Evolutionary conservation across 2,113 vertebrate genomes (phyloP).

Genomic region (Dicentrarchus labrax): DNA sequence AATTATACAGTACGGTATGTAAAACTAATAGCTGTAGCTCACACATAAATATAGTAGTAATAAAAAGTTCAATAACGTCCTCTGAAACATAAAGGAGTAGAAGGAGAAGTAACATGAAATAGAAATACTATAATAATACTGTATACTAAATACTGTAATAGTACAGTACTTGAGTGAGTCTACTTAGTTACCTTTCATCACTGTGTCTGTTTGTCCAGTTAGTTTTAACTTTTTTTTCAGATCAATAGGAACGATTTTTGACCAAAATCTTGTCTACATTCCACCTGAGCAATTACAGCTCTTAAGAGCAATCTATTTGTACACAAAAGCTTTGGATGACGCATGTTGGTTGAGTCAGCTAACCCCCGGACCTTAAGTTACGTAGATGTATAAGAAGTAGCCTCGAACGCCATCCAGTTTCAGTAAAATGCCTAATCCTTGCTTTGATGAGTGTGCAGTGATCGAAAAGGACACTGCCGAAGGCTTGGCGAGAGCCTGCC

Average conservation of each 20-base stretch:
- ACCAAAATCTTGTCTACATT: background rate
- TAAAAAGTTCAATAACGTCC: background rate
- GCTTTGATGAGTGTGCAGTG: constrained; percentile 66
- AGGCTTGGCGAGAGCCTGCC: constrained; percentile 55
- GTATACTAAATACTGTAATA: too few relatives aligned
- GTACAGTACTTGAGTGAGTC: too few relatives aligned
- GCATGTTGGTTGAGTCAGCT: background rate
- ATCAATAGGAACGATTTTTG: background rate
- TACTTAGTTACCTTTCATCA: background rate
- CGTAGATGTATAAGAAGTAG: background rate
- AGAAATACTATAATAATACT: too few relatives aligned
- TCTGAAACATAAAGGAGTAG: background rate
- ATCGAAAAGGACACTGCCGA: constrained; percentile 65
- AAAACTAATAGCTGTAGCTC: background rate
- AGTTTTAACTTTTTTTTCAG: background rate
- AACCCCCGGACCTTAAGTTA: background rate
- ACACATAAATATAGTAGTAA: background rate
- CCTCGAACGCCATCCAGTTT: constrained; percentile 25
- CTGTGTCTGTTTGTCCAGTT: background rate
- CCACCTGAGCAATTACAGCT: background rate
- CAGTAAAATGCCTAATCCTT: constrained; percentile 60
- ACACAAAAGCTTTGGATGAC: constrained; percentile 10
- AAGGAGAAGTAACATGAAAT: too few relatives aligned
- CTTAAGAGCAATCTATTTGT: background rate
- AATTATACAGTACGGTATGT: too few relatives aligned